phyloP scores from a whole-genome alignment of 2,888 invertebrate genomes.

The Lasius platythorax region DNA sequence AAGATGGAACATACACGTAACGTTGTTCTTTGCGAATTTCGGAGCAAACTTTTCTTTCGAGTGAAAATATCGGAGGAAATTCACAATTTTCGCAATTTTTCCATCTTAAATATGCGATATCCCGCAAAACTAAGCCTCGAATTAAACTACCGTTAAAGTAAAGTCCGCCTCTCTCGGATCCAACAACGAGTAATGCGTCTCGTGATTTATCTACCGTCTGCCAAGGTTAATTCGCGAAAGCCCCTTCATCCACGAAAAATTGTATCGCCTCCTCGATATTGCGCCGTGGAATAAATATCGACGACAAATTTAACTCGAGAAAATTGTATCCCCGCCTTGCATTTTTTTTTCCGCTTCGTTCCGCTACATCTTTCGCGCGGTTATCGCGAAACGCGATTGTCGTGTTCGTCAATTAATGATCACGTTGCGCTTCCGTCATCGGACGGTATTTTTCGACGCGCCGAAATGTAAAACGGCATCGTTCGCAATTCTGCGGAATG shows the following conservation, averaged over 20 bases:
- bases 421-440: not conserved
- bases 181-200: not conserved
- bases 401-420: not conserved
- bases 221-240: not conserved
- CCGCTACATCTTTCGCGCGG: not conserved
- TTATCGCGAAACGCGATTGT: not conserved
- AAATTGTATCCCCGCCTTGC: not conserved
- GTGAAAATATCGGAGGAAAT: not conserved
- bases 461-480: constrained; percentile 9
- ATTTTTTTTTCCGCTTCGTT: not conserved
- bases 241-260: not conserved
- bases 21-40: not conserved
- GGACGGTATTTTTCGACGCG: not conserved
- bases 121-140: not conserved
- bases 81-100: not conserved
- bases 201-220: not conserved
- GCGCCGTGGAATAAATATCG: not conserved
- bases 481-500: constrained; percentile 8
- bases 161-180: not conserved
- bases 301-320: not conserved
- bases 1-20: constrained; percentile 9
- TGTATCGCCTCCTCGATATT: not conserved
- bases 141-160: constrained; percentile 25
- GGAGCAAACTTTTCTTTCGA: constrained; percentile 10
- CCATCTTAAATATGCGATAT: not conserved